Evolutionary conservation across 2,888 invertebrate genomes (phyloP).

Genomic region (Ctenicera cuprea): DNA sequence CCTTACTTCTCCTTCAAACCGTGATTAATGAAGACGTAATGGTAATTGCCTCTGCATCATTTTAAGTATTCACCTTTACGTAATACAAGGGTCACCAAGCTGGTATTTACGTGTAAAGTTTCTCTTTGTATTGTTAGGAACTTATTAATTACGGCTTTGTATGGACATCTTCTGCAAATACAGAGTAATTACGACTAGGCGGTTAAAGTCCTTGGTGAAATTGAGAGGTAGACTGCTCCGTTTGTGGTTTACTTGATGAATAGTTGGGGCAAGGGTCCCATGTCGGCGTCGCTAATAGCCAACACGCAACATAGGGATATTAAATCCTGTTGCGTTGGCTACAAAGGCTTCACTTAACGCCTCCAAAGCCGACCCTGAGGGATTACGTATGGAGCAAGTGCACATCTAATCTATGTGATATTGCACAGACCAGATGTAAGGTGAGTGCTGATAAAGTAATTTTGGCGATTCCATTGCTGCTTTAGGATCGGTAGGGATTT

Average conservation of each 20-base stretch:
- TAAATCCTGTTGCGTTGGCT: slow-evolving; percentile 49
- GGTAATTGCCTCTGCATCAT: background rate
- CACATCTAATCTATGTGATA: slow-evolving; percentile 19
- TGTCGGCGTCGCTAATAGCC: slow-evolving; percentile 47
- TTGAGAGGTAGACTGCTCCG: slow-evolving; percentile 50
- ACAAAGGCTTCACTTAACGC: slow-evolving; percentile 47
- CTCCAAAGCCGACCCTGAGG: slow-evolving; percentile 40
- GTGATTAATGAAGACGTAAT: background rate
- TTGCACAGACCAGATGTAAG: background rate
- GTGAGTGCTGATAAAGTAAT: no score
- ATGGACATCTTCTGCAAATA: slow-evolving; percentile 46
- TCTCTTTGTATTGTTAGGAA: slow-evolving; percentile 39
- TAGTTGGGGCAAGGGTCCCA: slow-evolving; percentile 49
- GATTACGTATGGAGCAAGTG: slow-evolving; percentile 39
- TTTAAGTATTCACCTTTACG: no score
- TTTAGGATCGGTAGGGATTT: no score
- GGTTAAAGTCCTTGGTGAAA: slow-evolving; percentile 48
- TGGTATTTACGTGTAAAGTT: slow-evolving; percentile 36
- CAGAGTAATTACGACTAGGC: slow-evolving; percentile 47
- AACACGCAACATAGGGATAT: slow-evolving; percentile 51
- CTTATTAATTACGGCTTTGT: slow-evolving; percentile 50
- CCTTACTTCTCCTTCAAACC: background rate
- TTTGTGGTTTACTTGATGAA: slow-evolving; percentile 52
- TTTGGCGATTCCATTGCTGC: no score
- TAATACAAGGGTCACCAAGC: background rate